phyloP scores from a whole-genome alignment of 2,113 vertebrate genomes.

The Cnemophilus loriae region DNA sequence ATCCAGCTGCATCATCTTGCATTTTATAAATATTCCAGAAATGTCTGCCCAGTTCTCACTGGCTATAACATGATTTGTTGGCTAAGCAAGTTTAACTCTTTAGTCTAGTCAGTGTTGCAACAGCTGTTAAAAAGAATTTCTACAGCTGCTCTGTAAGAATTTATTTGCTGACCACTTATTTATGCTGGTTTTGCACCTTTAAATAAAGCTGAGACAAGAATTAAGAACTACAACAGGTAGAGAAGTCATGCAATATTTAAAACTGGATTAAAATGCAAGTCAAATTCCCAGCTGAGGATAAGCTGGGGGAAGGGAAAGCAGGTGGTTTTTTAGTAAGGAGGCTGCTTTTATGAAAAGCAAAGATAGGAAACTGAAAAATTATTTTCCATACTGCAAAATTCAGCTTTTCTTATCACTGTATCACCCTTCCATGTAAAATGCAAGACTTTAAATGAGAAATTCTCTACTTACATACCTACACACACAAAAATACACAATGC shows the following conservation, averaged over 20 bases:
- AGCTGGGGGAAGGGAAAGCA: not conserved
- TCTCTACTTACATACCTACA: not conserved
- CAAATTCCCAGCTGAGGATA: slow-evolving; percentile 2
- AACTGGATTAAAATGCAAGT: slow-evolving; percentile 19
- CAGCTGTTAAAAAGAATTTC: slow-evolving; percentile 71
- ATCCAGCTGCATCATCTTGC: slow-evolving; percentile 45
- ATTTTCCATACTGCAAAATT: not conserved
- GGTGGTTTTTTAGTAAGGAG: not conserved
- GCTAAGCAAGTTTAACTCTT: slow-evolving; percentile 63
- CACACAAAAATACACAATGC: not conserved
- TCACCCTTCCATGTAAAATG: not conserved
- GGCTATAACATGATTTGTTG: slow-evolving; percentile 38
- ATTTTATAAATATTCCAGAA: slow-evolving; percentile 69
- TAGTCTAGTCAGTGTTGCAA: slow-evolving; percentile 36
- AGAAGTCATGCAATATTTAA: slow-evolving; percentile 58
- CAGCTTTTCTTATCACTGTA: not conserved
- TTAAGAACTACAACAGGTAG: slow-evolving; percentile 67
- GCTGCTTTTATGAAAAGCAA: not conserved
- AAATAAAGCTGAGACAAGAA: slow-evolving; percentile 68
- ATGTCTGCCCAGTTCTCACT: slow-evolving; percentile 50
- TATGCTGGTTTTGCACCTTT: slow-evolving; percentile 66
- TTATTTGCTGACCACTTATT: slow-evolving; percentile 62
- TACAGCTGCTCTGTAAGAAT: slow-evolving; percentile 74
- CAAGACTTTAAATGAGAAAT: not conserved
- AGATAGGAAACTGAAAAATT: not conserved